Evolutionary conservation across 2,888 invertebrate species (phyloP).

Genomic region (Pollenia griseotomentosa): DNA sequence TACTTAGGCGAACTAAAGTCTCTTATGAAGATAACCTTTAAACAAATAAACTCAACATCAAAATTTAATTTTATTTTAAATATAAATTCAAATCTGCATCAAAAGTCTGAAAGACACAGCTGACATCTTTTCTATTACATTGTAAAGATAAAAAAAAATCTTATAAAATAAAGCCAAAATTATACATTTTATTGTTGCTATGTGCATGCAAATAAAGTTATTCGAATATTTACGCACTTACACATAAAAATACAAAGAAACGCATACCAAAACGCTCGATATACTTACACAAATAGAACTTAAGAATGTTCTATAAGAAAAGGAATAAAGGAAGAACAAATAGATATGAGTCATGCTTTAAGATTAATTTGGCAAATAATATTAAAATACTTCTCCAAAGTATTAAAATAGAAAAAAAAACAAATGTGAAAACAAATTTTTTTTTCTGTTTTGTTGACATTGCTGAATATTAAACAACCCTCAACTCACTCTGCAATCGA

Average conservation of each 20-base stretch:
- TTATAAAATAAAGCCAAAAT: not conserved
- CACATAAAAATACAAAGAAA: not conserved
- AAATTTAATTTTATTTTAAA: too few relatives aligned
- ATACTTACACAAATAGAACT: not conserved
- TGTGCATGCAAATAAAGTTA: not conserved
- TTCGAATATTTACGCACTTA: too few relatives aligned
- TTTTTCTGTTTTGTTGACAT: constrained; percentile 14
- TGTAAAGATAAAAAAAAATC: not conserved
- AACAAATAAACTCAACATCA: too few relatives aligned
- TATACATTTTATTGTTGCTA: not conserved
- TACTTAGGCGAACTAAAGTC: too few relatives aligned
- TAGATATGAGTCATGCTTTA: constrained; percentile 63
- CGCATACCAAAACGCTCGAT: not conserved
- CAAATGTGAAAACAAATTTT: not conserved
- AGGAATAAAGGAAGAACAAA: not conserved
- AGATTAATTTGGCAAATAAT: constrained; percentile 67
- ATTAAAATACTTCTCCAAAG: constrained; percentile 46
- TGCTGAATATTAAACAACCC: constrained; percentile 34
- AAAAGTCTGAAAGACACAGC: too few relatives aligned
- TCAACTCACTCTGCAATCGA: not conserved
- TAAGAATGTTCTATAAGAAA: not conserved
- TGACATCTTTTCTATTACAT: too few relatives aligned
- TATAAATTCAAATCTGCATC: too few relatives aligned
- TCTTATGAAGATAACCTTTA: too few relatives aligned
- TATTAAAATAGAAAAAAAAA: not conserved